These are phyloP conservation scores for Anseranas semipalmata DNA, from an alignment of 2,113 vertebrate genomes.

Conservation along the genomic window DNA sequence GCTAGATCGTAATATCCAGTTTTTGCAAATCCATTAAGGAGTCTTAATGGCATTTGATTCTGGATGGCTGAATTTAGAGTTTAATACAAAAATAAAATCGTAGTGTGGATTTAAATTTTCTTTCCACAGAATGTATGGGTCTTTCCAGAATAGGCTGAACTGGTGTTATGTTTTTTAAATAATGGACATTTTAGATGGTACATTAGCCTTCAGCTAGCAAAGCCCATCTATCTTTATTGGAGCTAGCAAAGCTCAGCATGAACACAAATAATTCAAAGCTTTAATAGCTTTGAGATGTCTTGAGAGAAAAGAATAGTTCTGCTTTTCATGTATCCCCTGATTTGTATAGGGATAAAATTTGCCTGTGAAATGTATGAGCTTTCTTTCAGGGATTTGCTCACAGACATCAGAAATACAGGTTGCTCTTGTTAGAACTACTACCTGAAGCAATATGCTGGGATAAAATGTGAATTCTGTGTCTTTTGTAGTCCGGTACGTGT, in stretches of 20 bases:
- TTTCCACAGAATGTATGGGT: background rate
- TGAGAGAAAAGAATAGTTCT: background rate
- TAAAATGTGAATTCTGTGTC: background rate
- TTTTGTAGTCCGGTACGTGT: background rate
- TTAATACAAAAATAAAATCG: background rate
- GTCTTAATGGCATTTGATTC: background rate
- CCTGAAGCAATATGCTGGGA: background rate
- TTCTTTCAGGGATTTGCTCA: background rate
- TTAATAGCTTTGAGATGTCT: background rate
- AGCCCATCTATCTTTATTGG: background rate
- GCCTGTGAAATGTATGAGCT: background rate
- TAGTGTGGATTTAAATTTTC: background rate
- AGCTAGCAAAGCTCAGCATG: conserved; percentile 19
- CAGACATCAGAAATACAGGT: background rate
- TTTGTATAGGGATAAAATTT: background rate
- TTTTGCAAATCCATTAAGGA: background rate
- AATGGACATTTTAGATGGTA: background rate
- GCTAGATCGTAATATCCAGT: background rate
- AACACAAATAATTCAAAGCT: conserved; percentile 55
- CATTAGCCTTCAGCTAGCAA: background rate
- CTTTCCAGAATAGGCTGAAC: background rate
- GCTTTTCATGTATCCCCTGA: background rate
- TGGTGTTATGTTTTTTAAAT: background rate
- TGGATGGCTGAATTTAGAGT: background rate
- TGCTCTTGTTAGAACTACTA: background rate